These are phyloP conservation scores for Euthynnus affinis DNA, from an alignment of 2,797 vertebrate species.

Conservation along the genomic window DNA sequence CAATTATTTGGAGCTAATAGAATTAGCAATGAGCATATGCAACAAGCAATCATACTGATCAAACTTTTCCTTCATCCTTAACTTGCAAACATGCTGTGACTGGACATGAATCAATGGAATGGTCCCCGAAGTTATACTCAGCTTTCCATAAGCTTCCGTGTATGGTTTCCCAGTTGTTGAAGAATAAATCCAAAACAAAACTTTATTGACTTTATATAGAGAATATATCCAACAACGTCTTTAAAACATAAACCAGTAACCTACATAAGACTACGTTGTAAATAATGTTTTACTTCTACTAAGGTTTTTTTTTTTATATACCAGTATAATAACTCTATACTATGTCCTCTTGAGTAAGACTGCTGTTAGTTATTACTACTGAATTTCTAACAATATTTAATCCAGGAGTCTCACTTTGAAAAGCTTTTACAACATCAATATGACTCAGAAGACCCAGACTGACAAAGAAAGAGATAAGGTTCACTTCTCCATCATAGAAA, in stretches of 20 bases:
- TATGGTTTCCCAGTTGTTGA: not conserved
- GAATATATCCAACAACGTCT: not conserved
- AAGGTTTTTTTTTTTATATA: not conserved
- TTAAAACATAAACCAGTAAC: not conserved
- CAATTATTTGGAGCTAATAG: constrained; percentile 5
- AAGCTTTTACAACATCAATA: not conserved
- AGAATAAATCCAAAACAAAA: not conserved
- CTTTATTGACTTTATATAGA: not conserved
- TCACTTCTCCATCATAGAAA: not conserved
- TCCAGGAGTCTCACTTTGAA: not conserved
- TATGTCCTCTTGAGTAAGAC: not conserved
- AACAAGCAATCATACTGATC: constrained; percentile 12
- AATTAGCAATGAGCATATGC: not conserved
- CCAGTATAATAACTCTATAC: not conserved
- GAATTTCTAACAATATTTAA: not conserved
- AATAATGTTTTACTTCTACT: not conserved
- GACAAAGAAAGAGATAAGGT: not conserved
- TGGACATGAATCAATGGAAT: not conserved
- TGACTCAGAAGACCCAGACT: no score
- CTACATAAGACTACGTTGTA: not conserved
- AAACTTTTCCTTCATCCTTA: not conserved
- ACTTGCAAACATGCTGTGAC: constrained; percentile 4
- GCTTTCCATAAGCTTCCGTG: not conserved
- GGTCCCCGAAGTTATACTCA: not conserved
- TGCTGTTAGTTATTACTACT: not conserved